A percentile compares a stretch with the other conserved stretches of the same genome.
Conservation (phyloP, 2,888 invertebrate genomes). For the Lasiommata megera region DNA sequence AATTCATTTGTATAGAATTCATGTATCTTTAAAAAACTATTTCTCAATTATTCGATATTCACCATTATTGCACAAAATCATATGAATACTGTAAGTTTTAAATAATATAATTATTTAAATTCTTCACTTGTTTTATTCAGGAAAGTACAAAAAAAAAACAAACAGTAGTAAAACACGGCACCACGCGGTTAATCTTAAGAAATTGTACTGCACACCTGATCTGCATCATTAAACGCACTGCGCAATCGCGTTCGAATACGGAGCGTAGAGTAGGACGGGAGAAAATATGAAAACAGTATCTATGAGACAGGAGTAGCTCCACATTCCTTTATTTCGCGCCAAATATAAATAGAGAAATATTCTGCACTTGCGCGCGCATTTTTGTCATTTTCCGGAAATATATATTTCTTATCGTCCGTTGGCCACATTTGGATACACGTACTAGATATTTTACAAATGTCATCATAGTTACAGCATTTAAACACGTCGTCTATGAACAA, state of each 20-base stretch:
- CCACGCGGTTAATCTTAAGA: constrained; percentile 26
- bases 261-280: constrained; percentile 20
- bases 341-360: constrained; percentile 23
- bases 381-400: constrained; percentile 30
- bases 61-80: neutral
- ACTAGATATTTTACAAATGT: neutral
- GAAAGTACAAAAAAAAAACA: neutral
- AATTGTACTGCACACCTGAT: constrained; percentile 32
- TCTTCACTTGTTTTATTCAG: neutral
- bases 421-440: neutral
- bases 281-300: constrained; percentile 24
- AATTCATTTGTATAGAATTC: constrained; percentile 53
- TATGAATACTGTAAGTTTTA: neutral
- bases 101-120: neutral
- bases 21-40: constrained; percentile 14
- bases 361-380: constrained; percentile 28
- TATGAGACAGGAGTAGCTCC: constrained; percentile 18
- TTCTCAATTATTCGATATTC: constrained; percentile 8
- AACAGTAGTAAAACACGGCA: constrained; percentile 9
- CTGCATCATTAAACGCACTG: constrained; percentile 35
- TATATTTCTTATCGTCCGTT: neutral
- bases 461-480: no score
- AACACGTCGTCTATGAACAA: no score
- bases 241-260: constrained; percentile 34
- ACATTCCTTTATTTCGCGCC: constrained; percentile 29